Percentiles rank a stretch among this genome's conserved stretches.
phyloP scores from a whole-genome alignment of 2,797 vertebrate species.

The Mormyrops boulengeri region DNA sequence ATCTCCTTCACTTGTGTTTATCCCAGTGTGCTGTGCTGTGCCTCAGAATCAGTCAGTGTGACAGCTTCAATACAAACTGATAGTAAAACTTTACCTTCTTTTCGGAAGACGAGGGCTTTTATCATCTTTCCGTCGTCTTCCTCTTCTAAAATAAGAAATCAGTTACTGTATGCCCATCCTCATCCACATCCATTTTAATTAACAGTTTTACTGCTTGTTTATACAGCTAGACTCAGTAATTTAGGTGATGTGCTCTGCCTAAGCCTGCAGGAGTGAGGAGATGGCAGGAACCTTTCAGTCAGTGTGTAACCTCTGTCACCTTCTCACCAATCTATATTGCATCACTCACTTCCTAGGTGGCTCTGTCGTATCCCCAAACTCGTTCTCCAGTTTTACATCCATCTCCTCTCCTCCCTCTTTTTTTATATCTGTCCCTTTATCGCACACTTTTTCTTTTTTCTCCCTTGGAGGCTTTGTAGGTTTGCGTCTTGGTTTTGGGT shows the following conservation, averaged over 20 bases:
- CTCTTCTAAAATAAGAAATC: constrained; percentile 66
- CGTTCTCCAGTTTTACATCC: constrained; percentile 76
- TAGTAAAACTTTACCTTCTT: constrained; percentile 67
- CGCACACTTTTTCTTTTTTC: constrained; percentile 72
- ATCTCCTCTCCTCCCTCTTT: constrained; percentile 64
- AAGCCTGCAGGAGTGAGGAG: background rate
- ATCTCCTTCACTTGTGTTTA: background rate
- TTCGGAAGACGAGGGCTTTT: constrained; percentile 93
- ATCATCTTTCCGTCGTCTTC: constrained; percentile 91
- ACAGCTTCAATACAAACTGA: background rate
- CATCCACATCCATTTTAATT: background rate
- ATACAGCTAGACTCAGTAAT: background rate
- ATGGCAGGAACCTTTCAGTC: background rate
- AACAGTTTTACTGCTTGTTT: background rate
- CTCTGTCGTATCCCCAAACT: constrained; percentile 75
- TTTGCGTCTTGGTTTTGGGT: constrained; percentile 77
- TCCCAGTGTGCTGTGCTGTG: background rate
- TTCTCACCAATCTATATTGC: background rate
- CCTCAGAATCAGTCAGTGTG: background rate
- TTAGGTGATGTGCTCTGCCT: background rate
- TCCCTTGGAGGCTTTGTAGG: constrained; percentile 70
- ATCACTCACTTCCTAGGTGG: constrained; percentile 85
- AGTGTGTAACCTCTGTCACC: background rate
- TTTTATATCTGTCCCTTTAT: constrained; percentile 79
- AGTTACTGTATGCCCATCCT: background rate